A percentile compares a stretch with the other conserved stretches of the same genome.
These are phyloP conservation scores for Villa cingulata DNA, from an alignment of 2,888 invertebrate species.

Conservation along the genomic window DNA sequence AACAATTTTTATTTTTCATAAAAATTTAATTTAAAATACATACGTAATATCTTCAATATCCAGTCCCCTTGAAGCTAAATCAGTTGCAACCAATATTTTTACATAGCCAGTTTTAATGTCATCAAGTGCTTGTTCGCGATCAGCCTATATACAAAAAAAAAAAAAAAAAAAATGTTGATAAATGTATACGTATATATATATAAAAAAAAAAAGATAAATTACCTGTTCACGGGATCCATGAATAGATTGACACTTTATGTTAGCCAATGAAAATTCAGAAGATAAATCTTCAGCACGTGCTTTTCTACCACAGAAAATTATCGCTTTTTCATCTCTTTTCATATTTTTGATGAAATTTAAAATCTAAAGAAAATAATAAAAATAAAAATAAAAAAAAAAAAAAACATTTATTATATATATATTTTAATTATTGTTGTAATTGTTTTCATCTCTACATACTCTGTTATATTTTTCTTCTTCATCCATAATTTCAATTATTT, in stretches of 20 bases:
- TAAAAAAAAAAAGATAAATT: no score
- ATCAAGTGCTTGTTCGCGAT: constrained; percentile 46
- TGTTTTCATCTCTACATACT: constrained; percentile 34
- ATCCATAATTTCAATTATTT: constrained; percentile 59
- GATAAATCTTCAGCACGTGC: constrained; percentile 68
- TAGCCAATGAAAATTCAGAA: constrained; percentile 58
- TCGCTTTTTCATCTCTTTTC: constrained; percentile 64
- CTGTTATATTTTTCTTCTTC: constrained; percentile 53
- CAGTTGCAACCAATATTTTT: constrained; percentile 80
- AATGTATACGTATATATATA: no score
- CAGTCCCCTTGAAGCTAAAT: constrained; percentile 87
- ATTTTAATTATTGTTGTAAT: neutral
- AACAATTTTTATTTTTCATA: no score
- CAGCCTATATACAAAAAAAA: constrained; percentile 32
- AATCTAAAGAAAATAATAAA: constrained; percentile 38
- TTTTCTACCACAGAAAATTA: constrained; percentile 85
- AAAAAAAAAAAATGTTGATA: no score
- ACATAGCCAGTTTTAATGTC: constrained; percentile 46
- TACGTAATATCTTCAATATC: constrained; percentile 79
- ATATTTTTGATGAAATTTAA: constrained; percentile 57
- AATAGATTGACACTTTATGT: constrained; percentile 61
- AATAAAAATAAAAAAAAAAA: neutral
- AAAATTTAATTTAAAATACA: constrained; percentile 5
- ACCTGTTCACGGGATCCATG: constrained; percentile 80
- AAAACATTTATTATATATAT: neutral